Evolutionary conservation across 2,888 invertebrate species (phyloP).

Genomic region (Drosophila atroscutellata): DNA sequence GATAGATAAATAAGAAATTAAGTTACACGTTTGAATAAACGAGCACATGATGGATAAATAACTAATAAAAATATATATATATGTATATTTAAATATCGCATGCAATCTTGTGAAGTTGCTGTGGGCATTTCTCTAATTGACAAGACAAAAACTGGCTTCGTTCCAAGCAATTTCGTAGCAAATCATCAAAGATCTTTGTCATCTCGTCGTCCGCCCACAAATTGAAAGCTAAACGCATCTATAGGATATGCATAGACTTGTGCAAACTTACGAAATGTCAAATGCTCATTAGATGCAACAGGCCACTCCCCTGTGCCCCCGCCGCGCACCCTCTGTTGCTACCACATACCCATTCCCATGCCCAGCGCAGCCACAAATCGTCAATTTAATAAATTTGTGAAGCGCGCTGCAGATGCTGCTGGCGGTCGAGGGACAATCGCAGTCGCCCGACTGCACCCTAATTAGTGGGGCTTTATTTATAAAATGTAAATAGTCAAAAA

Average conservation of each 20-base stretch:
- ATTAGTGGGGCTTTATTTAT: conserved; percentile 64
- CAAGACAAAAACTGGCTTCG: conserved; percentile 76
- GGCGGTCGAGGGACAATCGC: conserved; percentile 36
- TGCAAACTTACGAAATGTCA: conserved; percentile 65
- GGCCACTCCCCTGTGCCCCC: conserved; percentile 13
- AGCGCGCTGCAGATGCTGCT: conserved; percentile 39
- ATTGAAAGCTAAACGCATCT: conserved; percentile 49
- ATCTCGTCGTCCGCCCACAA: conserved; percentile 56
- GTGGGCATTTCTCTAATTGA: conserved; percentile 70
- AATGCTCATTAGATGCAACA: conserved; percentile 71
- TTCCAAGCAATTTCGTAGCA: conserved; percentile 65
- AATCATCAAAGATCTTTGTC: conserved; percentile 75
- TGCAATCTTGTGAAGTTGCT: conserved; percentile 74
- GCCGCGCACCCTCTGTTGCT: neutral
- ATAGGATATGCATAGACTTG: conserved; percentile 16
- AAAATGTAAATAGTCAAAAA: conserved; percentile 34
- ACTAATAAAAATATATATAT: neutral
- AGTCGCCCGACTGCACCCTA: conserved; percentile 60
- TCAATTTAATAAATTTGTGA: conserved; percentile 72
- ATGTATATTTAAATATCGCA: conserved; percentile 57
- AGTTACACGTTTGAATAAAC: conserved; percentile 35
- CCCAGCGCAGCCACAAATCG: conserved; percentile 51
- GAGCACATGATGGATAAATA: conserved; percentile 20
- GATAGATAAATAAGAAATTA: neutral
- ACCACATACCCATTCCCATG: conserved; percentile 2